These are phyloP conservation scores for Busseola fusca DNA, from an alignment of 2,888 invertebrate species.

Conservation along the genomic window DNA sequence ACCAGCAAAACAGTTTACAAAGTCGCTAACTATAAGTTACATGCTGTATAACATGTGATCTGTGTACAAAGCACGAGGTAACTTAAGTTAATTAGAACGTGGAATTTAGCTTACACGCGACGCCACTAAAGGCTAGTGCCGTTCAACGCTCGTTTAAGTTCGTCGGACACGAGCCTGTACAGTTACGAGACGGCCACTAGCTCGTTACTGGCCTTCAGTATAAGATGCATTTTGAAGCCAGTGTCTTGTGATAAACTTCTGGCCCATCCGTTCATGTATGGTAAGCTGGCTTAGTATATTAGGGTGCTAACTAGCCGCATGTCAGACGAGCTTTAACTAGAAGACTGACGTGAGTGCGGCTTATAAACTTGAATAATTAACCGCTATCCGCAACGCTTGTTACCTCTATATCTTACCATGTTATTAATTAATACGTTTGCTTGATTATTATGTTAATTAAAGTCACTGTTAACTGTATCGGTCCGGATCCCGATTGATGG, in stretches of 20 bases:
- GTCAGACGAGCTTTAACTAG: constrained; percentile 15
- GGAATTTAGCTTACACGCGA: constrained; percentile 65
- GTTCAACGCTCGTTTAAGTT: constrained; percentile 33
- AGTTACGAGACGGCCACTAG: constrained; percentile 28
- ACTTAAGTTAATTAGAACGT: constrained; percentile 64
- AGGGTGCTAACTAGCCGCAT: constrained; percentile 8
- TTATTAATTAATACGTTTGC: constrained; percentile 50
- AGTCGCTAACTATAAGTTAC: not conserved
- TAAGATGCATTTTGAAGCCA: constrained; percentile 22
- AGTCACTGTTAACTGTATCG: constrained; percentile 21
- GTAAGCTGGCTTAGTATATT: constrained; percentile 8
- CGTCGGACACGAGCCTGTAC: constrained; percentile 21
- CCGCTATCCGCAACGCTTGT: constrained; percentile 67
- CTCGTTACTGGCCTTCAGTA: constrained; percentile 7
- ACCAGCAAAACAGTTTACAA: constrained; percentile 13
- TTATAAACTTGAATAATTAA: constrained; percentile 73
- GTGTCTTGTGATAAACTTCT: constrained; percentile 4
- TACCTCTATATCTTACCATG: constrained; percentile 49
- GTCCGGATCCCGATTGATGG: constrained; percentile 10
- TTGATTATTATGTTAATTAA: constrained; percentile 41
- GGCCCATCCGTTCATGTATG: not conserved
- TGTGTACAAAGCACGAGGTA: constrained; percentile 26
- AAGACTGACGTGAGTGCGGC: constrained; percentile 50
- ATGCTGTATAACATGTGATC: constrained; percentile 22
- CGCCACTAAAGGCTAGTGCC: constrained; percentile 42